Evolutionary conservation across 1,140 invertebrate genomes (phyloP).

Genomic region (Vanessa tameamea): DNA sequence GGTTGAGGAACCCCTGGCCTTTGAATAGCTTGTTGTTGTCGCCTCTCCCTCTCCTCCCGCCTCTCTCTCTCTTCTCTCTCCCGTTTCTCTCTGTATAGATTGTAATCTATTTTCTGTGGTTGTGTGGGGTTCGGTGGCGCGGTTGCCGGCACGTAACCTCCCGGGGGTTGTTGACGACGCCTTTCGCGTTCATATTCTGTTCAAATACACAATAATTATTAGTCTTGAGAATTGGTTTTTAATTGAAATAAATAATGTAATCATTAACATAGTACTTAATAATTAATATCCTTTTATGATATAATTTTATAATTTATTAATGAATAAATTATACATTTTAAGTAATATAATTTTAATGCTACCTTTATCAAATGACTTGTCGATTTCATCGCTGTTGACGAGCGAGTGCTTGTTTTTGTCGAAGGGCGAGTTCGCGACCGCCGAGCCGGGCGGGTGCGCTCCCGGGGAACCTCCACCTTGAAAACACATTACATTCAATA

Average conservation of each 20-base stretch:
- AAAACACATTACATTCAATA: not conserved
- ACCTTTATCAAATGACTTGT: constrained; percentile 77
- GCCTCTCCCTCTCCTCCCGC: constrained; percentile 59
- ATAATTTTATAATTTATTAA: too few relatives aligned
- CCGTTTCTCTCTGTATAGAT: constrained; percentile 72
- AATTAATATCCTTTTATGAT: too few relatives aligned
- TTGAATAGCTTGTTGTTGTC: constrained; percentile 52
- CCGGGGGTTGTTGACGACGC: constrained; percentile 60
- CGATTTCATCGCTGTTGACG: constrained; percentile 62
- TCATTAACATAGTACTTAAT: too few relatives aligned
- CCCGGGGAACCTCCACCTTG: constrained; percentile 63
- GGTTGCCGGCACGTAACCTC: constrained; percentile 68
- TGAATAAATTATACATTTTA: not conserved
- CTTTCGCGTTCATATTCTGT: constrained; percentile 72
- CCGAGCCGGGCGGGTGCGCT: constrained; percentile 50
- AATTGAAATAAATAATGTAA: too few relatives aligned
- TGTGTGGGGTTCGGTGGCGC: constrained; percentile 47
- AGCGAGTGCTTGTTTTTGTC: constrained; percentile 62
- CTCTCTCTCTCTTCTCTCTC: constrained; percentile 71
- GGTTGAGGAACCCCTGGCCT: constrained; percentile 37
- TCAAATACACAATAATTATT: not conserved
- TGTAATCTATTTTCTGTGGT: constrained; percentile 75
- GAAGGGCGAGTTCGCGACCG: constrained; percentile 50
- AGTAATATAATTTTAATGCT: constrained; percentile 8
- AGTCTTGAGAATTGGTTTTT: not conserved